phyloP scores from a whole-genome alignment of 2,888 invertebrate species.

The Actias luna region DNA sequence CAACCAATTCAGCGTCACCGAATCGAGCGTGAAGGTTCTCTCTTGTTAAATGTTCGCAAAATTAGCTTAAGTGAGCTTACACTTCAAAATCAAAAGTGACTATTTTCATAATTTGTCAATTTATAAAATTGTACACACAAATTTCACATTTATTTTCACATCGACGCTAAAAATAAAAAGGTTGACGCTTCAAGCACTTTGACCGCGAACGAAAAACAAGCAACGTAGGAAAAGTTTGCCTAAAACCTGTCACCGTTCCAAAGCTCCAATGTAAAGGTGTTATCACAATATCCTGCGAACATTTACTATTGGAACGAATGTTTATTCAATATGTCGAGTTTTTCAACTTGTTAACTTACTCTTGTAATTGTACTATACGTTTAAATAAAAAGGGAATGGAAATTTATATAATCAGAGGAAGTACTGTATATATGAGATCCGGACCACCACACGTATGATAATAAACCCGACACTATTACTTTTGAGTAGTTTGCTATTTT shows the following conservation, averaged over 20 bases:
- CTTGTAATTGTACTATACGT: background rate
- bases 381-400: background rate
- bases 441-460: no score
- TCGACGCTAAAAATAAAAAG: background rate
- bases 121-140: background rate
- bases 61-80: background rate
- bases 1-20: no score
- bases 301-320: background rate
- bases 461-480: no score
- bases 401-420: background rate
- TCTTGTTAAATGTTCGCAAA: background rate
- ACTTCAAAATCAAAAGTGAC: background rate
- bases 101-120: background rate
- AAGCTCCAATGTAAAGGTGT: background rate
- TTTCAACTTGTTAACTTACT: background rate
- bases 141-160: background rate
- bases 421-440: no score
- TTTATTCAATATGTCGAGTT: background rate
- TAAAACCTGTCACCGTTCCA: background rate
- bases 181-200: background rate
- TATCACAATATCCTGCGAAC: background rate
- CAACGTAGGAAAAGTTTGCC: background rate
- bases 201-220: constrained; percentile 5
- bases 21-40: no score
- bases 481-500: no score